phyloP scores from a whole-genome alignment of 2,113 vertebrate genomes.

The Anoura caudifer region DNA sequence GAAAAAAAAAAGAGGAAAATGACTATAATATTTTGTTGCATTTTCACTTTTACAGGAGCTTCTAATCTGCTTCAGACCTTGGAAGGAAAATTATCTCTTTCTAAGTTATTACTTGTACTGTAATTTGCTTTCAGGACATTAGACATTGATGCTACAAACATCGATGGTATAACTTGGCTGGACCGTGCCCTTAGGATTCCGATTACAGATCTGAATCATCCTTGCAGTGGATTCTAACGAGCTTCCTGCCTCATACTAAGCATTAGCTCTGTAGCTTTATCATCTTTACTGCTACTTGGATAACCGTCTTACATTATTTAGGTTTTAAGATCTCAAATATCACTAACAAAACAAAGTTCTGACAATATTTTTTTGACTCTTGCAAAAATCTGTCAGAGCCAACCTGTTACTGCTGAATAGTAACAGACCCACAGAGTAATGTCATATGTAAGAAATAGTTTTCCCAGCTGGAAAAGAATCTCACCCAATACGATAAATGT shows the following conservation, averaged over 20 bases:
- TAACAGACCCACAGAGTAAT: neutral
- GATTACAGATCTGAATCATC: neutral
- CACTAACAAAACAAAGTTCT: neutral
- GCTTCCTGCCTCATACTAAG: neutral
- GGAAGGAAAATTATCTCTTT: neutral
- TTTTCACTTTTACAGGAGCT: neutral
- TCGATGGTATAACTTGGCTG: neutral
- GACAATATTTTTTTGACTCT: neutral
- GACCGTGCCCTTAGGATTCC: neutral
- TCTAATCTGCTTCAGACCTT: neutral
- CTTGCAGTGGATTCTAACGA: neutral
- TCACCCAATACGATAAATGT: neutral
- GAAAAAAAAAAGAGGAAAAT: neutral
- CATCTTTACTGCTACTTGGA: neutral
- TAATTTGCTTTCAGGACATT: conserved; percentile 30
- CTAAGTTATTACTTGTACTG: conserved; percentile 9
- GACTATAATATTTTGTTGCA: neutral
- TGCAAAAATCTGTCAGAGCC: neutral
- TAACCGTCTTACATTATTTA: conserved; percentile 36
- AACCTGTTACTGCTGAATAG: neutral
- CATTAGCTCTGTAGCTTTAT: neutral
- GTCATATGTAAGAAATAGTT: neutral
- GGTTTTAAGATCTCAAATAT: conserved; percentile 3
- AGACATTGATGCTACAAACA: neutral
- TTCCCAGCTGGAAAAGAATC: neutral